A percentile compares a stretch with the other conserved stretches of the same genome.
These are phyloP conservation scores for Alfaro cultratus DNA, from an alignment of 2,797 vertebrate species.

Conservation along the genomic window DNA sequence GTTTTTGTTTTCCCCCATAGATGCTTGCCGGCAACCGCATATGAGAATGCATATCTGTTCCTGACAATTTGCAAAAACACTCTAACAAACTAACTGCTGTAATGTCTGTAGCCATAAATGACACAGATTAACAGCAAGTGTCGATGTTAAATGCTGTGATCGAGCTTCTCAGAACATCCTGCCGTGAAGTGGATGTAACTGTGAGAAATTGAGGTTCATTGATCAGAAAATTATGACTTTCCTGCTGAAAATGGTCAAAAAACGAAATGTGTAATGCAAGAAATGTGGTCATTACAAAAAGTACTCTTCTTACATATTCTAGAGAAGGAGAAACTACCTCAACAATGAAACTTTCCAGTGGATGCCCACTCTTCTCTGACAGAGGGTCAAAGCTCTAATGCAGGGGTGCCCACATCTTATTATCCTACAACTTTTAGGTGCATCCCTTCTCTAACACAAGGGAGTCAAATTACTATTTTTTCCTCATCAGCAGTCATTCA, in stretches of 20 bases:
- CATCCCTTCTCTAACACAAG: background rate
- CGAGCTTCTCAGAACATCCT: background rate
- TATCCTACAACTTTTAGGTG: background rate
- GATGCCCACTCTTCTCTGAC: background rate
- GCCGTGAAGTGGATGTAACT: background rate
- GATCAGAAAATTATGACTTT: background rate
- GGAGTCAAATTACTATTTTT: background rate
- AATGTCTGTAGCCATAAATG: background rate
- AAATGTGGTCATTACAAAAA: background rate
- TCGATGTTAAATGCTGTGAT: background rate
- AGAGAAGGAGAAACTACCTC: background rate
- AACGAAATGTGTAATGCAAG: too few relatives aligned
- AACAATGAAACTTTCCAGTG: background rate
- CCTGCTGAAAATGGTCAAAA: too few relatives aligned
- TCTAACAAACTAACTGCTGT: background rate
- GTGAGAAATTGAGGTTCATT: background rate
- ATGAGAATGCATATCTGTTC: background rate
- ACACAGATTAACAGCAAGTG: background rate
- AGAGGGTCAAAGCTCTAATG: too few relatives aligned
- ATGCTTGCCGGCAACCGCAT: background rate
- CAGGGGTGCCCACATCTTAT: background rate
- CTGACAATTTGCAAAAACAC: background rate
- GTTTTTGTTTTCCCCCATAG: background rate
- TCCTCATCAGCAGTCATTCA: background rate
- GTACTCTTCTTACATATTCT: background rate